Conservation (phyloP, 2,888 invertebrate species). For the Blera fallax region DNA sequence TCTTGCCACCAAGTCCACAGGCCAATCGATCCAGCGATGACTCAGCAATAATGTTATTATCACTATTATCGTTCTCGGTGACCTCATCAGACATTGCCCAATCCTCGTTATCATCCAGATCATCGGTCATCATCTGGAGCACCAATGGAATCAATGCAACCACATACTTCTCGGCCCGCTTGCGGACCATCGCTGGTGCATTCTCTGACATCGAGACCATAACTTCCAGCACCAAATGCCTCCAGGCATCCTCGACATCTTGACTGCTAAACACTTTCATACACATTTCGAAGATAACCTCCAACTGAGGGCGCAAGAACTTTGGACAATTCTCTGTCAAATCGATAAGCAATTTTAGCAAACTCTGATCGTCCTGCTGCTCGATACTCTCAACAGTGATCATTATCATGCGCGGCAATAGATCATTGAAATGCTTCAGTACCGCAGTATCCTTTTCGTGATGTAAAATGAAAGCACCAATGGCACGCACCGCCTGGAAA, state of each 20-base stretch:
- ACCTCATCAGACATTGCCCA: constrained; percentile 94
- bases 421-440: constrained; percentile 93
- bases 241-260: constrained; percentile 90
- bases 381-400: constrained; percentile 90
- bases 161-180: constrained; percentile 93
- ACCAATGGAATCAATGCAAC: constrained; percentile 91
- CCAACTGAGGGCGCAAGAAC: constrained; percentile 93
- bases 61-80: constrained; percentile 96
- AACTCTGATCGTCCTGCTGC: constrained; percentile 92
- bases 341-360: constrained; percentile 96
- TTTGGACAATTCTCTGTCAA: constrained; percentile 96
- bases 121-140: constrained; percentile 97
- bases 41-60: constrained; percentile 97
- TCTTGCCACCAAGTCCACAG: constrained; percentile 96
- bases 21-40: constrained; percentile 97
- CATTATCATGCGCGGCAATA: constrained; percentile 90
- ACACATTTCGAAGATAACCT: constrained; percentile 92
- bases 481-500: constrained; percentile 91
- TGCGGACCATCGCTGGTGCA: constrained; percentile 97
- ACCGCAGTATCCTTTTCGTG: constrained; percentile 94
- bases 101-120: constrained; percentile 94
- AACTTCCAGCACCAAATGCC: constrained; percentile 95
- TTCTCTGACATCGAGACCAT: constrained; percentile 92
- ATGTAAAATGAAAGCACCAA: constrained; percentile 93
- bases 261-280: constrained; percentile 90